A percentile compares a stretch with the other conserved stretches of the same genome.
phyloP scores from a whole-genome alignment of 2,888 invertebrate genomes.

The Sinotaia quadrata region DNA sequence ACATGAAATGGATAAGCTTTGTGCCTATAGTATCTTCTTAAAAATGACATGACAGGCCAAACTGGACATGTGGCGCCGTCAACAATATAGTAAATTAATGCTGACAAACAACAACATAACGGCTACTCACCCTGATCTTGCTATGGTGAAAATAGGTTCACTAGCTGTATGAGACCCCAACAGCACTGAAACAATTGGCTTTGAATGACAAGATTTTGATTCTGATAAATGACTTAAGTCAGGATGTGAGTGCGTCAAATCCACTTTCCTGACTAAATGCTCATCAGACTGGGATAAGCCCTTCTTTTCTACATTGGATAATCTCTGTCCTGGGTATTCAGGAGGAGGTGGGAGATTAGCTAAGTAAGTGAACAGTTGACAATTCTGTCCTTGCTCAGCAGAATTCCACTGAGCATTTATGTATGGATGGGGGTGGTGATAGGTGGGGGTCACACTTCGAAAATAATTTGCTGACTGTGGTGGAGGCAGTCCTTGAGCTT shows the following conservation, averaged over 20 bases:
- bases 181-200: not conserved
- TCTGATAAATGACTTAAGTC: slow-evolving; percentile 80
- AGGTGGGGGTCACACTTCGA: slow-evolving; percentile 31
- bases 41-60: too few relatives aligned
- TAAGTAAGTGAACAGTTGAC: slow-evolving; percentile 46
- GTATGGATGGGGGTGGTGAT: slow-evolving; percentile 39
- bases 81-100: too few relatives aligned
- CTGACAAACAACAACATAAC: not conserved
- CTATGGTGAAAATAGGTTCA: slow-evolving; percentile 18
- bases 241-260: slow-evolving; percentile 83
- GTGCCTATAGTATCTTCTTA: too few relatives aligned
- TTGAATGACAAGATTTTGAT: slow-evolving; percentile 28
- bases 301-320: slow-evolving; percentile 34
- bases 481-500: slow-evolving; percentile 21
- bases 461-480: slow-evolving; percentile 20
- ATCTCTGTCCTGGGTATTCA: slow-evolving; percentile 62
- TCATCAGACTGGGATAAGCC: slow-evolving; percentile 55
- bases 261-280: slow-evolving; percentile 44
- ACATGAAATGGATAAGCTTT: too few relatives aligned
- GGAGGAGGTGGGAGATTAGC: slow-evolving; percentile 64
- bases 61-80: too few relatives aligned
- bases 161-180: slow-evolving; percentile 19
- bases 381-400: slow-evolving; percentile 21
- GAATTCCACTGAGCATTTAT: slow-evolving; percentile 38
- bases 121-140: slow-evolving; percentile 15